Conservation (phyloP, 2,113 vertebrate genomes). For the Oreochromis aureus region DNA sequence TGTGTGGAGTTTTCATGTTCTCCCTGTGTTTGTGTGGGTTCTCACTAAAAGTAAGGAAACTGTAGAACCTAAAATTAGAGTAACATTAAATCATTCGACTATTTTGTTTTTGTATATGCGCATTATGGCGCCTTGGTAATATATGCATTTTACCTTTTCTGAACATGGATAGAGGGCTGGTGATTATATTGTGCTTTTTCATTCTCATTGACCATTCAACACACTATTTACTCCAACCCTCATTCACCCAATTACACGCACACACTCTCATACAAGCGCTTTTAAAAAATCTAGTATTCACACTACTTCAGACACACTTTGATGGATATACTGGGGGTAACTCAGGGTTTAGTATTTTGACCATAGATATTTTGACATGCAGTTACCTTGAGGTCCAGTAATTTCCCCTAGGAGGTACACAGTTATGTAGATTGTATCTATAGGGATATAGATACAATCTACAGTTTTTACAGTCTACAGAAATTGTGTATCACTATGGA, state of each 20-base stretch:
- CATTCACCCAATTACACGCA: background rate
- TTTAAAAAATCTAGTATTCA: fast-evolving
- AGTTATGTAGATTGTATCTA: background rate
- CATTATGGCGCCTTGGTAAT: background rate
- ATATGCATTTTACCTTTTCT: background rate
- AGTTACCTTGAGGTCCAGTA: background rate
- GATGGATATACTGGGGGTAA: background rate
- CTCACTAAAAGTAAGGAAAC: background rate
- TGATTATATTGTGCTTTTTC: background rate
- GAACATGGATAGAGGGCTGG: background rate
- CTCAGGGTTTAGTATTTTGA: background rate
- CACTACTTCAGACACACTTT: background rate
- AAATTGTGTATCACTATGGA: background rate
- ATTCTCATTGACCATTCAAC: background rate
- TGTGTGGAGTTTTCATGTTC: background rate
- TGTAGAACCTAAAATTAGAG: background rate
- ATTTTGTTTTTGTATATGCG: background rate
- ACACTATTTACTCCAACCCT: background rate
- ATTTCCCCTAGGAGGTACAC: background rate
- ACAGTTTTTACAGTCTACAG: background rate
- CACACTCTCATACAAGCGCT: background rate
- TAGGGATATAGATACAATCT: background rate
- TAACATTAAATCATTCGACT: background rate
- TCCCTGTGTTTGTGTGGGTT: background rate
- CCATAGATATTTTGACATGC: background rate